These are phyloP conservation scores for Loriculus beryllinus DNA, from an alignment of 2,797 vertebrate species.

Conservation along the genomic window DNA sequence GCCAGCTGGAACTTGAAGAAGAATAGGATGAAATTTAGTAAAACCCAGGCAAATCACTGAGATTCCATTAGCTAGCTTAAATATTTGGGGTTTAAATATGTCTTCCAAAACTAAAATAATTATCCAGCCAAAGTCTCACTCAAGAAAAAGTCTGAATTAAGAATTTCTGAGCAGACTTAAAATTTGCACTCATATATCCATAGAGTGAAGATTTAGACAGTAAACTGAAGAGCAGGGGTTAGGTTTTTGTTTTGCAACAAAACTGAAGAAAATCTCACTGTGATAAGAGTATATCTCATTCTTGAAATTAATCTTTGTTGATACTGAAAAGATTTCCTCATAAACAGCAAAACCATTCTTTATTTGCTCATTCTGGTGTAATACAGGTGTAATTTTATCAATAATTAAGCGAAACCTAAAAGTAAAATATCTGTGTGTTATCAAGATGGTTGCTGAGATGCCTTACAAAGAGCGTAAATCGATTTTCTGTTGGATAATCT, in stretches of 20 bases:
- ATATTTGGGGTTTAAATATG: background rate
- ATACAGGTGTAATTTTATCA: background rate
- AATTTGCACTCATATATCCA: background rate
- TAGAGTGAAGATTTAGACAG: background rate
- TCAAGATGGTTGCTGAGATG: background rate
- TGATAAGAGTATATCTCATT: background rate
- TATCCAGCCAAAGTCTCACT: background rate
- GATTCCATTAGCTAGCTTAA: background rate
- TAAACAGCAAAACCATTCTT: background rate
- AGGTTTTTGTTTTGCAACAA: background rate
- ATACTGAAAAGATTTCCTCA: background rate
- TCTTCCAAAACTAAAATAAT: background rate
- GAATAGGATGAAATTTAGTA: background rate
- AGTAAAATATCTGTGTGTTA: background rate
- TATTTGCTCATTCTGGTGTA: background rate
- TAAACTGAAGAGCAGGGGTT: background rate
- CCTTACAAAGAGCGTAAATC: background rate
- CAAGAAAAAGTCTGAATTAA: rapidly evolving
- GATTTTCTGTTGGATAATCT: background rate
- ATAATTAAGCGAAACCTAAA: background rate
- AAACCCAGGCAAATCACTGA: background rate
- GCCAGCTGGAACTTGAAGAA: background rate
- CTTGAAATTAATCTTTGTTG: background rate
- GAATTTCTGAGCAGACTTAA: background rate
- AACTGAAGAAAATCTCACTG: background rate